Evolutionary conservation across 2,888 invertebrate species (phyloP), one percentile per base, ranked within the genome.

Genomic region (Lepetodrilus schrolli): DNA sequence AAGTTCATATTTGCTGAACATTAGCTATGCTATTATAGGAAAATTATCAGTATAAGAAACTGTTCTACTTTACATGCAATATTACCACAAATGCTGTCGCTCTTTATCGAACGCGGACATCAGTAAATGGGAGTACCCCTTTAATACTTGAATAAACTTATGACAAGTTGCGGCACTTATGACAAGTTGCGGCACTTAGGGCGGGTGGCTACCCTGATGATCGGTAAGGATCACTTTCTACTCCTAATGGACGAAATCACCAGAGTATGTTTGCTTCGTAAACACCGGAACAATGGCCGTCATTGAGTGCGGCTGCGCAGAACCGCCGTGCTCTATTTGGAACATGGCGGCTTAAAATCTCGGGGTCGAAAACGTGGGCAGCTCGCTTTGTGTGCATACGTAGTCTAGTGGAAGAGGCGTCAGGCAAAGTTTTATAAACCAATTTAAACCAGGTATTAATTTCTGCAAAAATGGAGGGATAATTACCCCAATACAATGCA

Each of bases 291-390:
- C 58, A 58, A 58, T 17, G 58, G n/a, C 26, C 26, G 3, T 34
- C 30, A 58, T 58, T 58, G 30, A 58, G 34, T 58, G 58, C 58
- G 58, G 30, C 58, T 58, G 58, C 58, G 58, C 58, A 58, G 58
- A 58, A 58, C 30, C 13, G 34, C 34, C 26, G 58, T 30, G 58
- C 30, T 58, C 58, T 34, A 30, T 58, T 58, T 58, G 34, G 17
- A 58, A 58, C 30, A 58, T 58, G 58, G 58, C 58, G 58, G 58
- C 23, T 13, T 4, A 34, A 34, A 34, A 7, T 17, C n/a, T 7
- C 17, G 34, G 34, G 58, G 58, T 58, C 58, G 34, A 3, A 23
- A 10, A 3, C 13, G 58, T 10, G n/a, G 58, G 17, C 30, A 17
- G 10, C 10, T 10, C 17, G 30, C 58, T 58, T 58, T 58, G 58